These are phyloP conservation scores for Parotia lawesii DNA, from an alignment of 2,113 vertebrate species.

Conservation along the genomic window DNA sequence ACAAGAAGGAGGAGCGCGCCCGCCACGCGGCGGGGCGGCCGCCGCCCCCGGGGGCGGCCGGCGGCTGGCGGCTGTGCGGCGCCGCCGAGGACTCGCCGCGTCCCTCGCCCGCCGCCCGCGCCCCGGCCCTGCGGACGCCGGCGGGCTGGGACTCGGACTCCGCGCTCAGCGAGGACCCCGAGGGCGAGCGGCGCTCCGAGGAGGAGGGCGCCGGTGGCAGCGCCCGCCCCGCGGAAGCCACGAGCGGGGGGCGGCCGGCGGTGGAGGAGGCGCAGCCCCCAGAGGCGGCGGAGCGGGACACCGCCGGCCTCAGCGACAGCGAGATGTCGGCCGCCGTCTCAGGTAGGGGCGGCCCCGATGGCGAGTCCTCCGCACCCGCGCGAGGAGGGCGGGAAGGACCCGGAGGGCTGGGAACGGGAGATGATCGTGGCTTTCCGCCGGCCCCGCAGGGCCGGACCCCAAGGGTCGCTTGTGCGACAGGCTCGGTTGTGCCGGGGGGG, in stretches of 20 bases:
- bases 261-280: conserved; percentile 6
- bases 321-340: conserved; percentile 81
- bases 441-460: not conserved
- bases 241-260: not conserved
- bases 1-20: too few species aligned
- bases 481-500: too few species aligned
- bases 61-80: too few species aligned
- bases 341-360: conserved; percentile 67
- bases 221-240: conserved; percentile 12
- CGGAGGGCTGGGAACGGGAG: not conserved
- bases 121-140: conserved; percentile 46
- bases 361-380: not conserved
- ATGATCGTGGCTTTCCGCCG: not conserved
- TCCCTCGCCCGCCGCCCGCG: conserved; percentile 35
- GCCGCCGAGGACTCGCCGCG: not conserved
- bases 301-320: conserved; percentile 81
- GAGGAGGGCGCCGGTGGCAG: conserved; percentile 56
- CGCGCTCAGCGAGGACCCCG: conserved; percentile 80
- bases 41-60: too few species aligned
- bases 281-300: conserved; percentile 61
- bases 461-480: too few species aligned
- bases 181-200: conserved; percentile 67
- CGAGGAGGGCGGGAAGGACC: not conserved
- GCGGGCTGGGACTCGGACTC: conserved; percentile 82
- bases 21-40: too few species aligned